Evolutionary conservation across 2,797 vertebrate genomes (phyloP), one percentile per base, ranked within the genome.

Genomic region (Chelmon rostratus): DNA sequence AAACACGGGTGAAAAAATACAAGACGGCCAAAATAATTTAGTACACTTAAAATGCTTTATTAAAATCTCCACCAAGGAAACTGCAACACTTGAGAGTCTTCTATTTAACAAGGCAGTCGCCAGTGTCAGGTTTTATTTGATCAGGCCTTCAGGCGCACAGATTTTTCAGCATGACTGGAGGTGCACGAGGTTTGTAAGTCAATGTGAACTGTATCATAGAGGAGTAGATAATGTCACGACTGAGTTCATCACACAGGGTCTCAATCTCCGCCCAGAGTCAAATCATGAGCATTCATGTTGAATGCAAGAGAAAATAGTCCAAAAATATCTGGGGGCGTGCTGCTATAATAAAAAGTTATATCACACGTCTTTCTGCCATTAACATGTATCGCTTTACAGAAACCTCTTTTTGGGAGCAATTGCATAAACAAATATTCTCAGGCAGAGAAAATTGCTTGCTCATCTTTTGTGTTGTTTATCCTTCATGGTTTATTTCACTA

Each of bases 401-500:
- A 68, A 50, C 35, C 46, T 74, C 65, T 33, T 62, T 78, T 53
- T 38, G 38, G 53, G 44, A 44, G 46, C 57, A 61, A 33, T 38
- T 65, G 58, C 57, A 79, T 52, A 73, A 69, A 78, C 70, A 81
- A 83, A 78, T 64, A 79, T 56, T 83, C 25, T 63, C 52, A 84
- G 59, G 23, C 37, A 6, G 64, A 76, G 52, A 65, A 79, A 80
- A 86, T 68, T 68, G 67, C 68, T 37, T 50, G 37, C 76, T 82
- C 59, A 68, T 81, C 75, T 72, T 64, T 76, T 65, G 38, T 72
- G 52, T 78, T 81, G 56, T 88, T 90, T 78, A 81, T 67, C 82
- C 75, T 79, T 89, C 81, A 88, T 90, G 87, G 84, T 92, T 90
- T 87, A 93, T 95, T 93, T 92, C 6, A 7, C 44, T 76, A 78